phyloP scores from a whole-genome alignment of 2,113 vertebrate genomes.

The Choloepus hoffmanni region DNA sequence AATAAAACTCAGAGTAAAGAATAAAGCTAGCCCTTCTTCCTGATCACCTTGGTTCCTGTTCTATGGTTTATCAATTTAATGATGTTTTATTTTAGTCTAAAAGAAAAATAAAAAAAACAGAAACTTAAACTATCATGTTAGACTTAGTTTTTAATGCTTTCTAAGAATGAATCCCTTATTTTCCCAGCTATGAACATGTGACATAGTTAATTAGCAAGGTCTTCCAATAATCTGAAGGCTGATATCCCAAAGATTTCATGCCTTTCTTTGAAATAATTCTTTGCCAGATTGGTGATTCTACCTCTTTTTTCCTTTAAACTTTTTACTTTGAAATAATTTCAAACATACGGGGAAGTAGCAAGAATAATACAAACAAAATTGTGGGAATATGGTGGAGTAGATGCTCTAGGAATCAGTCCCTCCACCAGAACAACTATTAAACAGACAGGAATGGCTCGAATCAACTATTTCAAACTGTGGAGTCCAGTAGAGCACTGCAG shows the following conservation, averaged over 20 bases:
- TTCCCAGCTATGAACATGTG: not conserved
- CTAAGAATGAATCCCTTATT: not conserved
- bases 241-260: not conserved
- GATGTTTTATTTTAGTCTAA: constrained; percentile 24
- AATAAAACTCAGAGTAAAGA: not conserved
- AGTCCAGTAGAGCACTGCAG: too few species aligned
- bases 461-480: too few species aligned
- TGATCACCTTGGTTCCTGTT: not conserved
- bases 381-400: too few species aligned
- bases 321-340: too few species aligned
- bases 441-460: too few species aligned
- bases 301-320: too few species aligned
- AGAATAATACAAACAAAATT: too few species aligned
- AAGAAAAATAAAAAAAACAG: not conserved
- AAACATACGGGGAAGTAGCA: too few species aligned
- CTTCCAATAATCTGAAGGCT: not conserved
- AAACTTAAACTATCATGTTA: not conserved
- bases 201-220: constrained; percentile 20
- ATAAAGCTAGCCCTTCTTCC: not conserved
- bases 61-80: not conserved
- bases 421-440: too few species aligned
- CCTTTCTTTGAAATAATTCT: constrained; percentile 6
- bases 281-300: not conserved
- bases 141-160: not conserved
- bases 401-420: too few species aligned